Conservation (phyloP, 2,797 vertebrate genomes). For the Siniperca obscura region DNA sequence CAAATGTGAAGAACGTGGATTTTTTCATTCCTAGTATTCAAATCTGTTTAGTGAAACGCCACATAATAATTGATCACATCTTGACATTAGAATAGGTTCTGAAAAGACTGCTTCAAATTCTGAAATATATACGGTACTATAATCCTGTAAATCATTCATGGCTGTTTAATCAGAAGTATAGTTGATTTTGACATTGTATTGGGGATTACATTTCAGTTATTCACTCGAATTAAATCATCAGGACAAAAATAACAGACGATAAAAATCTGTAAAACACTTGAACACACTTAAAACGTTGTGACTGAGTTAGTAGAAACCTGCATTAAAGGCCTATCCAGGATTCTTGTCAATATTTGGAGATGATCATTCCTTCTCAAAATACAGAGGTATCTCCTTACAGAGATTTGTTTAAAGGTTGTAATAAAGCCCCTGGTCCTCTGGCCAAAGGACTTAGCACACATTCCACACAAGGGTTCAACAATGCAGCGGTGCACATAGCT, state of each 20-base stretch:
- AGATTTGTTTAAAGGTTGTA: constrained; percentile 73
- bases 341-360: constrained; percentile 48
- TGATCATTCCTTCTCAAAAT: constrained; percentile 67
- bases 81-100: not conserved
- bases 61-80: not conserved
- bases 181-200: not conserved
- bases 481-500: constrained; percentile 56
- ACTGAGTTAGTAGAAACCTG: not conserved
- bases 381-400: constrained; percentile 71
- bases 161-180: not conserved
- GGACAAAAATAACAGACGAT: not conserved
- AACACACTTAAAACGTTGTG: not conserved
- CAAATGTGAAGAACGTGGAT: not conserved
- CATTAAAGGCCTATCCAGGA: constrained; percentile 5
- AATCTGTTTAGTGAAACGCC: too few species aligned
- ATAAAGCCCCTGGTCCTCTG: constrained; percentile 52
- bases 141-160: not conserved
- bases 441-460: constrained; percentile 69
- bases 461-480: constrained; percentile 77
- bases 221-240: not conserved
- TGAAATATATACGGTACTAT: not conserved
- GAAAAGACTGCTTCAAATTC: not conserved
- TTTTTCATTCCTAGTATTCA: not conserved
- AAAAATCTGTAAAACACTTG: too few species aligned
- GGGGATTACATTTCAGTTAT: not conserved